Conservation (phyloP, 30 jellyfish, hydroid and myxozoan species). For the Morbakka virulenta region DNA sequence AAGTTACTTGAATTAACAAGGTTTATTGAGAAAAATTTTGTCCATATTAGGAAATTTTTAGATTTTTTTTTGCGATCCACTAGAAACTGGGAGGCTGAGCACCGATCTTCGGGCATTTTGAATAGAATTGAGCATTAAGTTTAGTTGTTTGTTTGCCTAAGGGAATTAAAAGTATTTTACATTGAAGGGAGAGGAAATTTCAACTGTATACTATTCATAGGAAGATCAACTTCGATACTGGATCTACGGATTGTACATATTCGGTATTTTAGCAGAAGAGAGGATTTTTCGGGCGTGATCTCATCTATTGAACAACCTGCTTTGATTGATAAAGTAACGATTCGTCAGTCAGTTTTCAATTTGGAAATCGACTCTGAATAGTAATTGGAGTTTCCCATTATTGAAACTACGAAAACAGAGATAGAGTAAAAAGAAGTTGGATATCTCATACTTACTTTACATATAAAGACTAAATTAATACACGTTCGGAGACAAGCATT, state of each 20-base stretch:
- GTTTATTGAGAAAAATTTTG: too few species aligned
- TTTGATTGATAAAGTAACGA: conserved; percentile 76
- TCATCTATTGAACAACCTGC: conserved; percentile 92
- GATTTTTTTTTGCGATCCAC: too few species aligned
- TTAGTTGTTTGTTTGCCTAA: too few species aligned
- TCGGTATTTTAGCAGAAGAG: conserved; percentile 39
- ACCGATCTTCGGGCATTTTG: too few species aligned
- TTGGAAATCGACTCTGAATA: background rate
- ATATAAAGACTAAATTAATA: background rate
- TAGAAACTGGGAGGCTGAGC: too few species aligned
- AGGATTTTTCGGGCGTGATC: conserved; percentile 82
- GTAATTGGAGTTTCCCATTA: background rate
- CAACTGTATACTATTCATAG: background rate
- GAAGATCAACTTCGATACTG: background rate
- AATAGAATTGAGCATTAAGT: too few species aligned
- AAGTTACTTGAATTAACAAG: too few species aligned
- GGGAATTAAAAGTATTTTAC: too few species aligned
- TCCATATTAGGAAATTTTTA: too few species aligned
- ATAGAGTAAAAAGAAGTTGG: background rate
- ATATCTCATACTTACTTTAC: background rate
- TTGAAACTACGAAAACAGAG: background rate
- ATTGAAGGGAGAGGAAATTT: background rate
- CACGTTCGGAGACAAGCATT: background rate
- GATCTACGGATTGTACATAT: background rate
- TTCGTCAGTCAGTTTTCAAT: conserved; percentile 61